Evolutionary conservation across 2,113 vertebrate genomes (phyloP), one percentile per base, ranked within the genome.

Genomic region (Coryphaenoides rupestris): DNA sequence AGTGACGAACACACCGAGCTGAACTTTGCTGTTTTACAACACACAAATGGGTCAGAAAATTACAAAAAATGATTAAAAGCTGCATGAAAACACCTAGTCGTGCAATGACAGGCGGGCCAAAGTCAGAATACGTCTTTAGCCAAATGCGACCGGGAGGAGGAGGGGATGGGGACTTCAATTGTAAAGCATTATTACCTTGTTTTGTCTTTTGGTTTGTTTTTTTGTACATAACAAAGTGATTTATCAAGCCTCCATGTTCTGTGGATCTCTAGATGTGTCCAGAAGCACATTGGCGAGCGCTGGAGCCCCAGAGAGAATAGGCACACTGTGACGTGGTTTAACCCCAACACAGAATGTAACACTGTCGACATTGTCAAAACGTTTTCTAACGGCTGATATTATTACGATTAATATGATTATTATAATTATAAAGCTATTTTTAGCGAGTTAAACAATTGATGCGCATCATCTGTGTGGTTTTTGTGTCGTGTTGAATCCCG

Each of bases 351-450:
- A 90, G 91, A 92, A 91, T 91, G 90, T 90, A 90, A 91, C 86
- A 89, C 84, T 87, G 85, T 90, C 81, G 80, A 86, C 72, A 76
- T 89, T 90, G 87, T 91, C 68, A 19, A 83, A 89, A 86, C 84
- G 78, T 90, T 92, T 91, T 90, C 77, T 88, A 89, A 85, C 76
- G 75, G 86, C 79, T 87, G 83, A 84, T 85, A 87, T 85, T 86
- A 89, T 84, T 89, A 85, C 70, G 84, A 87, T 82, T 84, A 87
- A 69, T 78, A 89, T 83, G 81, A 90, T 87, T 84, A 90, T 40
- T 40, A 40, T n/a, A n/a, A n/a, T 82, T 88, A 91, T 90, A 92
- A 92, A 92, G 89, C 87, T 91, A 91, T 91, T 92, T 76, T 92
- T 92, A 91, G 89, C 88, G 82, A 91, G 87, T 83, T 85, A 89